Evolutionary conservation across 2,113 vertebrate species (phyloP), one percentile per base, ranked within the genome.

Genomic region (Alligator sinensis): DNA sequence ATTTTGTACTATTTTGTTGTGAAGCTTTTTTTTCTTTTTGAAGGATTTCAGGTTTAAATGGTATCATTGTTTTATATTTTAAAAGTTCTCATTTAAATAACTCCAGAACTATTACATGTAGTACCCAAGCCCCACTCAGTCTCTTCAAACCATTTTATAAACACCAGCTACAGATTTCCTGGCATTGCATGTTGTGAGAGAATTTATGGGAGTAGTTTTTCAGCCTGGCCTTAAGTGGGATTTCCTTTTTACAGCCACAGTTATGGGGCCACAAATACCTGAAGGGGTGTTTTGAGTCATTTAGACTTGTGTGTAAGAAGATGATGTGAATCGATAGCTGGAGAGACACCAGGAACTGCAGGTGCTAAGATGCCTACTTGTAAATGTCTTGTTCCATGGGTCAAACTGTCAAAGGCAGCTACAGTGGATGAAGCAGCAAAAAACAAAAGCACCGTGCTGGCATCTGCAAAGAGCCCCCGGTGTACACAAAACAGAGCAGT

Each of bases 41-140:
- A 89, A 95, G 59, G 92, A 87, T 59, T 1, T 95, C 95, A 1
- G 84, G 90, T 96, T 96, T 96, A 89, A 93, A 96, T 86, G 90
- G 87, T 91, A 84, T 95, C 88, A 74, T 4, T 4, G 78, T 6
- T 64, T 4, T 77, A 81, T 1, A 3, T 87, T 95, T 93, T 93
- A 87, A 76, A 96, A 96, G 90, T 89, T 62, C 54, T 62, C 58
- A 30, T 47, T 76, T 92, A 30, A 70, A 72, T 72, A 91, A 84
- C 77, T 38, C 11, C 11, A 21, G 34, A 90, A 82, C 87, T 92
- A 91, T 85, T 9, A 16, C 87, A 89, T 93, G 84, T 85, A 89
- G 76, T 21, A 57, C 79, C 83, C 95, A 62, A 11, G 75, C 87
- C 64, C 77, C 80, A 81, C 74, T 75, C 63, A 55, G 83, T 70